A percentile compares a stretch with the other conserved stretches of the same genome.
phyloP scores from a whole-genome alignment of 2,113 vertebrate species.

The Empidonax traillii region DNA sequence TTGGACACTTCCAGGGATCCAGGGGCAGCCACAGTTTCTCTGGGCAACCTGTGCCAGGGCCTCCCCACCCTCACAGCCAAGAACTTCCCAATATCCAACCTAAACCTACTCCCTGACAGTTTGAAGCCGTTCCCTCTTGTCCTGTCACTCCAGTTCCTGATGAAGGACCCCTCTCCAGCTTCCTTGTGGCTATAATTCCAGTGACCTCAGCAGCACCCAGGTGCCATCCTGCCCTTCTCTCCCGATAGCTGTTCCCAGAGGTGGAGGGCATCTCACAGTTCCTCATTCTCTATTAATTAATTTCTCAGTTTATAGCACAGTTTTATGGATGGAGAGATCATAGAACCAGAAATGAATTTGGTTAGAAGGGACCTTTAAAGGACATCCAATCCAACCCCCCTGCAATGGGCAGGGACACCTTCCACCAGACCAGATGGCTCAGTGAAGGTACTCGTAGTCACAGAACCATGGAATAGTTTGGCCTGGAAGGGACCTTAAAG shows the following conservation, averaged over 20 bases:
- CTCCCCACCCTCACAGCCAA: not conserved
- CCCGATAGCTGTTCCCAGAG: not conserved
- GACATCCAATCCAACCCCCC: not conserved
- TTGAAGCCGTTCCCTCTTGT: not conserved
- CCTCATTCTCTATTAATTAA: not conserved
- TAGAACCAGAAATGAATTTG: not conserved
- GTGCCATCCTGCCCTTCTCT: not conserved
- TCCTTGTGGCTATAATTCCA: not conserved
- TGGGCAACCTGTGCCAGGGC: not conserved
- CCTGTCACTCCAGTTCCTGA: not conserved
- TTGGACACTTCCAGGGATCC: not conserved
- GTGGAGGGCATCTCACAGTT: not conserved
- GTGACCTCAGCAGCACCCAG: not conserved
- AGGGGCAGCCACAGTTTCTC: not conserved
- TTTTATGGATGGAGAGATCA: accelerated
- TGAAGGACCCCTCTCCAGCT: not conserved
- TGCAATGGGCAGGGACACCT: not conserved
- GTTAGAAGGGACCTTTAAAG: not conserved
- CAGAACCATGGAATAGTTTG: not conserved
- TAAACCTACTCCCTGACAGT: not conserved
- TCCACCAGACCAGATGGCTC: not conserved
- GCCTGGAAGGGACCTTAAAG: not conserved
- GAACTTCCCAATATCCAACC: not conserved
- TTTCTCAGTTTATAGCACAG: not conserved
- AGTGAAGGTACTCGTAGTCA: not conserved